phyloP scores from a whole-genome alignment of 2,888 invertebrate species.

The Drosophila parthenogenetica region DNA sequence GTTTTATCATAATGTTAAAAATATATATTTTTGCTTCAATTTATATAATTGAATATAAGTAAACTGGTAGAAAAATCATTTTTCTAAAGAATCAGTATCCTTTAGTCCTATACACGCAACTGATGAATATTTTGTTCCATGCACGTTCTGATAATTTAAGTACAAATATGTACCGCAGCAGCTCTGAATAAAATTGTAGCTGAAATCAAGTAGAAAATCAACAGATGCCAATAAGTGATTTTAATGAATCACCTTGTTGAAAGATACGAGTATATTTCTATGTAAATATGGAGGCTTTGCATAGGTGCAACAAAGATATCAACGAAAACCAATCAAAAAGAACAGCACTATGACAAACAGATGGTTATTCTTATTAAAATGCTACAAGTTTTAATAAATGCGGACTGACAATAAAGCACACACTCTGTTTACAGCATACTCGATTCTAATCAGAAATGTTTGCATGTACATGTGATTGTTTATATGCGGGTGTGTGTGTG shows the following conservation, averaged over 20 bases:
- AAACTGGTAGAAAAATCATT: too few relatives aligned
- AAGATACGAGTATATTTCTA: conserved; percentile 32
- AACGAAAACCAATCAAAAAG: conserved; percentile 51
- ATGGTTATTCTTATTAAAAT: conserved; percentile 36
- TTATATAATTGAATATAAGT: too few relatives aligned
- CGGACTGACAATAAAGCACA: conserved; percentile 20
- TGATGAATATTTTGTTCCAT: background rate
- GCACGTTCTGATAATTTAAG: background rate
- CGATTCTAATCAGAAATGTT: conserved; percentile 44
- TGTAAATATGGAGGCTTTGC: conserved; percentile 30
- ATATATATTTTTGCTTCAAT: too few relatives aligned
- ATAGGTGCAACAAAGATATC: conserved; percentile 19
- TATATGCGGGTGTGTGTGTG: conserved; percentile 3
- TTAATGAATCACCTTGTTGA: conserved; percentile 11
- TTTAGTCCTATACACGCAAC: background rate
- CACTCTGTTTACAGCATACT: conserved; percentile 6
- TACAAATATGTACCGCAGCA: background rate
- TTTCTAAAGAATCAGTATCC: background rate
- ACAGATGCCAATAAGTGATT: conserved; percentile 19
- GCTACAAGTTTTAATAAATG: conserved; percentile 70
- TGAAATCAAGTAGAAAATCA: conserved; percentile 6
- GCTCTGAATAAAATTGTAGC: background rate
- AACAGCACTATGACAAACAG: conserved; percentile 34
- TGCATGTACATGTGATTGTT: conserved; percentile 5
- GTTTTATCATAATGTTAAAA: too few relatives aligned